A percentile compares a stretch with the other conserved stretches of the same genome.
These are phyloP conservation scores for Dromas ardeola DNA, from an alignment of 2,113 vertebrate genomes.

Conservation along the genomic window DNA sequence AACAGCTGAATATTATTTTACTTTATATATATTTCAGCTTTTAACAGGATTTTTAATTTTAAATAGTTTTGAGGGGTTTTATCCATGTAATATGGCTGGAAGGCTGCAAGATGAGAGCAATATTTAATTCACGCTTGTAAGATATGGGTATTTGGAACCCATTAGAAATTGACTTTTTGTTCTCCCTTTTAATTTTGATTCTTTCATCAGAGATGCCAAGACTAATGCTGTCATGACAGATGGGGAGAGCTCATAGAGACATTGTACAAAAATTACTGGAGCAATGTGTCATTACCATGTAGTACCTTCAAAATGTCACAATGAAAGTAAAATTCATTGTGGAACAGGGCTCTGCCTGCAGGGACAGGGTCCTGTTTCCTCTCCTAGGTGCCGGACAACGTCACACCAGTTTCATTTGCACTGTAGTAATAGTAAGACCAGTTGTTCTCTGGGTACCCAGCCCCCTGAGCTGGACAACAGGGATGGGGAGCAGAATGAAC, in stretches of 20 bases:
- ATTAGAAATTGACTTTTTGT: conserved; percentile 60
- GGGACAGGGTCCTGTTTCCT: neutral
- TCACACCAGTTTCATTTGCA: neutral
- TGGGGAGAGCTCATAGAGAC: conserved; percentile 52
- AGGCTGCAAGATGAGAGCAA: conserved; percentile 53
- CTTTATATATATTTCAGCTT: conserved; percentile 53
- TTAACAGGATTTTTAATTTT: conserved; percentile 56
- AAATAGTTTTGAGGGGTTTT: conserved; percentile 13
- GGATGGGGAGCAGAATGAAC: neutral
- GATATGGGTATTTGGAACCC: conserved; percentile 55
- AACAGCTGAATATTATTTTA: conserved; percentile 56
- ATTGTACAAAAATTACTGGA: conserved; percentile 62
- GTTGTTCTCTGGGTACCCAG: neutral
- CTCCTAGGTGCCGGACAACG: neutral
- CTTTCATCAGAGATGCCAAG: conserved; percentile 68
- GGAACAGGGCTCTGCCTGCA: neutral
- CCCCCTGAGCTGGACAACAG: neutral
- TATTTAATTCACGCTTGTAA: conserved; percentile 62
- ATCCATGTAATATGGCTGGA: conserved; percentile 12
- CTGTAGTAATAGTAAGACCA: neutral
- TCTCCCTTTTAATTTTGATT: conserved; percentile 67
- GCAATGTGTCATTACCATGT: conserved; percentile 54
- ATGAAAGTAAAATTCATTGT: conserved; percentile 21
- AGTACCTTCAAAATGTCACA: conserved; percentile 66
- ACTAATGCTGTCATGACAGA: conserved; percentile 67